Evolutionary conservation across 37 sponge, comb jelly and placozoan species (phyloP), one percentile per base, ranked within the genome.

Genomic region (Aplysina aerophoba): DNA sequence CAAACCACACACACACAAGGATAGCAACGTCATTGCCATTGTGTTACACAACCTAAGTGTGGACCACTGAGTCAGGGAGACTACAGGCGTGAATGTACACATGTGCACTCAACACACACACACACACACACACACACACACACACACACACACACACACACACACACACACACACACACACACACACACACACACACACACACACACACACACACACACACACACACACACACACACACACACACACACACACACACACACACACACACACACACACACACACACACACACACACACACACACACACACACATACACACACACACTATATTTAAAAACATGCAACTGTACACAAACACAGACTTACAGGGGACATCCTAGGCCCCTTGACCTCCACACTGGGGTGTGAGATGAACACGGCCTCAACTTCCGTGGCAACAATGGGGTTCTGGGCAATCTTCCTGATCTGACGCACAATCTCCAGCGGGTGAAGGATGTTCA

Each of bases 401-500:
- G 86, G 86, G 36, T 80, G 86, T 21, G 77, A 58, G 60, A 84
- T 55, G 78, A 87, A 50, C 2, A 77, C 53, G 0, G 91, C 81
- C 39, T 88, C 69, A 40, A 92, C 93, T 82, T 97, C 95, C 0
- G 97, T 90, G 40, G 97, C 97, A 22, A 97, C 79, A 40, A 80
- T 89, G 15, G 93, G 95, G 81, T 97, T 97, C 87, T 97, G 97
- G 19, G 95, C 82, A 53, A 97, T 97, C 75, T 87, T 85, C 20
- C 97, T 50, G 22, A 97, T 92, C 79, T 97, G 97, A 33, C 97
- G 86, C n/a, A 94, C 93, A 85, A 97, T 92, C 87, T 97, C 97
- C 84, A 97, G 88, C 25, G 97, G 97, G 67, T 97, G 95, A 28
- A 97, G 91, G 67, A 94, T 93, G 88, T 97, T 97, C 73, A 97